Conservation (phyloP, 2,113 vertebrate species). For the Campylomormyrus tamandua region DNA sequence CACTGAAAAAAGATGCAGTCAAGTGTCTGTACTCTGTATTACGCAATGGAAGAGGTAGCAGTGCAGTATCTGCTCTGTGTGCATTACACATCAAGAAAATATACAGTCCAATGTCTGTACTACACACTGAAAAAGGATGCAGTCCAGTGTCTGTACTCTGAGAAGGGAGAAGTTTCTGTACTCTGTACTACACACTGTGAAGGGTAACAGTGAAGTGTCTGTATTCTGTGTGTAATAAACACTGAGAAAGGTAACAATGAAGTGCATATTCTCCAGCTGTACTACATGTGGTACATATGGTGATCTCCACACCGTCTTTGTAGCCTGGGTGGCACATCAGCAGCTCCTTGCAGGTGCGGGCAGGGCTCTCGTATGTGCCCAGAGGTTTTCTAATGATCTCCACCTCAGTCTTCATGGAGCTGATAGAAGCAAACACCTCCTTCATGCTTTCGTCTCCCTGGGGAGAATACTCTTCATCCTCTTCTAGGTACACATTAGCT, state of each 20-base stretch:
- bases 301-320: slow-evolving; percentile 66
- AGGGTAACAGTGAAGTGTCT: neutral
- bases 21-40: neutral
- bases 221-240: neutral
- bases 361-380: slow-evolving; percentile 76
- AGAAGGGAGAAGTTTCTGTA: neutral
- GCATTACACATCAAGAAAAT: neutral
- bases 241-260: neutral
- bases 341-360: slow-evolving; percentile 76
- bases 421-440: slow-evolving; percentile 76
- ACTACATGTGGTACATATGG: neutral
- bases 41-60: neutral
- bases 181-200: neutral
- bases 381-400: slow-evolving; percentile 71
- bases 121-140: neutral
- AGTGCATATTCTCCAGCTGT: neutral
- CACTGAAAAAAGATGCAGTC: neutral
- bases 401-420: slow-evolving; percentile 76
- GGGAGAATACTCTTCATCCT: slow-evolving; percentile 38
- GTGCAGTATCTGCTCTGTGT: neutral
- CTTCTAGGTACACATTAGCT: slow-evolving; percentile 28
- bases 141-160: neutral
- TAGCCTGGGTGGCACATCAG: slow-evolving; percentile 69
- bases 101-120: neutral
- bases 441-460: slow-evolving; percentile 71